phyloP scores from a whole-genome alignment of 2,113 vertebrate genomes.

The Lota lota region DNA sequence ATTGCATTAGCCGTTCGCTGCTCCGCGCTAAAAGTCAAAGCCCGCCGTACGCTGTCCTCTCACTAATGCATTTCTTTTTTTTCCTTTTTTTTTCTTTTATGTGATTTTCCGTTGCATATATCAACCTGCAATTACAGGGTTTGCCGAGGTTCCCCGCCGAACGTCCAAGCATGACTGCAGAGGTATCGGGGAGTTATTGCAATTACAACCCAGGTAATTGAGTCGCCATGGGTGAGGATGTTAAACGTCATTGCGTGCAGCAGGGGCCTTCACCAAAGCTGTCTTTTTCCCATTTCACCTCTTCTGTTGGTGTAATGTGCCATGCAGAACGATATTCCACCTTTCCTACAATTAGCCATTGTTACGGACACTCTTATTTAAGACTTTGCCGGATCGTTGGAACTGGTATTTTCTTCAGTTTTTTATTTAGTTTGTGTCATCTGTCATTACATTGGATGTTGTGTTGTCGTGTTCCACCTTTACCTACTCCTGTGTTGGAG shows the following conservation, averaged over 20 bases:
- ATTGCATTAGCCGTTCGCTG: conserved; percentile 73
- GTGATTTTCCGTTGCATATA: conserved; percentile 74
- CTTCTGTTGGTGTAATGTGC: conserved; percentile 25
- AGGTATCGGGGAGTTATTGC: conserved; percentile 77
- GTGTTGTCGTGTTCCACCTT: background rate
- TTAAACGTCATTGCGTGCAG: conserved; percentile 71
- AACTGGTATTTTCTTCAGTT: no score
- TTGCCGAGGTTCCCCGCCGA: conserved; percentile 62
- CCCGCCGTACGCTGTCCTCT: conserved; percentile 48
- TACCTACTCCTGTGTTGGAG: background rate
- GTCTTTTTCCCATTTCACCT: conserved; percentile 61
- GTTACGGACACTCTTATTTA: conserved; percentile 17
- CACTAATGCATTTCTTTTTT: background rate
- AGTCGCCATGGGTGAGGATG: conserved; percentile 72
- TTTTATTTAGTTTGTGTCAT: background rate
- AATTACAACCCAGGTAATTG: conserved; percentile 81
- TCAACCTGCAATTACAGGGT: conserved; percentile 75
- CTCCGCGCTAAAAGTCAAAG: conserved; percentile 60
- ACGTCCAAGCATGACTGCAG: conserved; percentile 76
- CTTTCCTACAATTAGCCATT: conserved; percentile 32
- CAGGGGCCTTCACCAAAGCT: conserved; percentile 59
- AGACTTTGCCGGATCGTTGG: conserved; percentile 1
- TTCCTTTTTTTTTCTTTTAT: conserved; percentile 35
- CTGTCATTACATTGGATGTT: conserved; percentile 3
- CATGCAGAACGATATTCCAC: conserved; percentile 37